phyloP scores from a whole-genome alignment of 2,888 invertebrate genomes.

The Aplocera efformata region DNA sequence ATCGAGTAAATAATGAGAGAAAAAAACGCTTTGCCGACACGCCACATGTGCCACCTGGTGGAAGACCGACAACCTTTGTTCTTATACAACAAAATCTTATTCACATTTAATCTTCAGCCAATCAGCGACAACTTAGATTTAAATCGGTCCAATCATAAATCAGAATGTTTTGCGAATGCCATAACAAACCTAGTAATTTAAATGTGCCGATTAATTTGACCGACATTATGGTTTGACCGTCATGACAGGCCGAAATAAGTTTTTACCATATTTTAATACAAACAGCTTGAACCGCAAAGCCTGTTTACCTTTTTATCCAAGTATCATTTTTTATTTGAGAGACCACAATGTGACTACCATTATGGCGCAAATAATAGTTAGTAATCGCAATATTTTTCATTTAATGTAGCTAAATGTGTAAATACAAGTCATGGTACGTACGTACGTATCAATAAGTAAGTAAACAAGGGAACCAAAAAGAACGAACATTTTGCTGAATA shows the following conservation, averaged over 20 bases:
- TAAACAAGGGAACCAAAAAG: too few relatives aligned
- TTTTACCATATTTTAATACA: constrained; percentile 1
- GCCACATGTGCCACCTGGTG: constrained; percentile 46
- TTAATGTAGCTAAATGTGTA: too few relatives aligned
- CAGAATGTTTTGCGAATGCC: constrained; percentile 25
- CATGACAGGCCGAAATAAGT: constrained; percentile 39
- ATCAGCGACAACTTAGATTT: constrained; percentile 19
- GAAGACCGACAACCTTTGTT: constrained; percentile 58
- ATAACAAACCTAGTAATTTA: constrained; percentile 53
- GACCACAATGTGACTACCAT: too few relatives aligned
- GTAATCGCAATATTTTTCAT: too few relatives aligned
- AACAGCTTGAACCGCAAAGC: too few relatives aligned
- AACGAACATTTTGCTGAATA: too few relatives aligned
- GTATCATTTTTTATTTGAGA: too few relatives aligned
- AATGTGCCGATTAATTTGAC: constrained; percentile 40
- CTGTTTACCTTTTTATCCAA: too few relatives aligned
- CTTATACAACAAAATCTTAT: constrained; percentile 38
- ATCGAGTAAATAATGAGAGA: constrained; percentile 62
- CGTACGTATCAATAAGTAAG: too few relatives aligned
- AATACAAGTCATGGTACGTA: too few relatives aligned
- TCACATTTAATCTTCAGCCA: constrained; percentile 16
- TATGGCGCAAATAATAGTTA: too few relatives aligned
- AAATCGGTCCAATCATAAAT: constrained; percentile 35
- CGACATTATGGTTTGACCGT: constrained; percentile 42
- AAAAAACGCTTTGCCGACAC: constrained; percentile 69